Evolutionary conservation across 2,113 vertebrate genomes (phyloP).

Genomic region (Aplodontia rufa): DNA sequence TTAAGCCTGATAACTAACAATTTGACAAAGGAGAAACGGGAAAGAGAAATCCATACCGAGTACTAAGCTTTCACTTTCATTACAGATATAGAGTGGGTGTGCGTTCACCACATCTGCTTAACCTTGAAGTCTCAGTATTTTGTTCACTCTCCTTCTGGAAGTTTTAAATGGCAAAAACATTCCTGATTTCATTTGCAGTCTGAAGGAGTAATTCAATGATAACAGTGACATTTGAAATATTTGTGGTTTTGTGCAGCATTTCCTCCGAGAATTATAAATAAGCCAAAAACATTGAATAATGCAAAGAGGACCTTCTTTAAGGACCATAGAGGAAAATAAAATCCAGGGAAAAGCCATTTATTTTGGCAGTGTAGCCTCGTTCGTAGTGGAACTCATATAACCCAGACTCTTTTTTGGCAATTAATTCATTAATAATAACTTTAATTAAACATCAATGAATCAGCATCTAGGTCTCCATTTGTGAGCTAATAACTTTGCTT

Average conservation of each 20-base stretch:
- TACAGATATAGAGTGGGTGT: background rate
- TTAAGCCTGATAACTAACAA: background rate
- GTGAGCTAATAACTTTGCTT: constrained; percentile 69
- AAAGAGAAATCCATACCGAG: background rate
- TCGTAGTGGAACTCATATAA: constrained; percentile 5
- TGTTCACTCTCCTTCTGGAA: background rate
- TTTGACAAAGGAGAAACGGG: background rate
- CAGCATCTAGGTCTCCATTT: constrained; percentile 49
- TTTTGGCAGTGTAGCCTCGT: constrained; percentile 51
- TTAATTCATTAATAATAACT: constrained; percentile 78
- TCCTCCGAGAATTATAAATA: constrained; percentile 73
- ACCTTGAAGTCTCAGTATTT: constrained; percentile 36
- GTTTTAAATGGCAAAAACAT: constrained; percentile 46
- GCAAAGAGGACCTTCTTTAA: constrained; percentile 64
- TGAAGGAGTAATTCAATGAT: constrained; percentile 63
- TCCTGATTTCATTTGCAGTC: constrained; percentile 45
- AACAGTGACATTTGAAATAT: constrained; percentile 63
- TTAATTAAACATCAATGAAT: constrained; percentile 73
- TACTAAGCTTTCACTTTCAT: constrained; percentile 39
- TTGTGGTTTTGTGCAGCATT: constrained; percentile 62
- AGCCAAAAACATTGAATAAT: constrained; percentile 71
- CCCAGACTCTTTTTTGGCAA: constrained; percentile 57
- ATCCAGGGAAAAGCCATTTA: constrained; percentile 57
- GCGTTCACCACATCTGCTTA: constrained; percentile 51
- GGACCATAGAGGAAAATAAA: constrained; percentile 56